Percentiles rank a stretch among this genome's conserved stretches.
These are phyloP conservation scores for Torymus texanus DNA, from an alignment of 2,888 invertebrate species.

Conservation along the genomic window DNA sequence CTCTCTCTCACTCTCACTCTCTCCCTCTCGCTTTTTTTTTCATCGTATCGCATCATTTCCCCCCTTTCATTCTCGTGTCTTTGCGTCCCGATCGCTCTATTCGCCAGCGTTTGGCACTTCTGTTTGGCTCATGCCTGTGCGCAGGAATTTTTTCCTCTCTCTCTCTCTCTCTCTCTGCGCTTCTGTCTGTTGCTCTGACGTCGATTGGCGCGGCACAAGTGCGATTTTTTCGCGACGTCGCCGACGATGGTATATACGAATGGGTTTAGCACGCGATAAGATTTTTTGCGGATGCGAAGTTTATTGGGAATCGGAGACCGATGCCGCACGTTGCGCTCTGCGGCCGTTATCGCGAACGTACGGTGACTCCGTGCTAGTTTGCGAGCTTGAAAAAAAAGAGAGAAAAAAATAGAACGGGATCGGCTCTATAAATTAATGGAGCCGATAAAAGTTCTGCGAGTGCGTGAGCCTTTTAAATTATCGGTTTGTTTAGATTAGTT, in stretches of 20 bases:
- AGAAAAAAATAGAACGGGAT: conserved; percentile 43
- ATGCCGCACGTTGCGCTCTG: conserved; percentile 39
- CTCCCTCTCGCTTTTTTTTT: neutral
- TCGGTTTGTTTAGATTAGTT: conserved; percentile 14
- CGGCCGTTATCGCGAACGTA: conserved; percentile 23
- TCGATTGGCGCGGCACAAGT: conserved; percentile 32
- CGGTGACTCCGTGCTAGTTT: conserved; percentile 18
- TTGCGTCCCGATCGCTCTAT: too few relatives aligned
- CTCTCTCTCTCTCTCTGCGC: neutral
- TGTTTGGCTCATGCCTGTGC: too few relatives aligned
- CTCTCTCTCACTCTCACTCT: neutral
- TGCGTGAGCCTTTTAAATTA: conserved; percentile 39
- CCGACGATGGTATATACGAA: conserved; percentile 43
- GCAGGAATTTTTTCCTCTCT: neutral
- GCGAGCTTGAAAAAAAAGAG: neutral
- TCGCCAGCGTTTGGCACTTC: too few relatives aligned
- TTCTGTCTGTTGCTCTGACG: conserved; percentile 29
- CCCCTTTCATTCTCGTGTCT: neutral
- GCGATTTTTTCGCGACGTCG: conserved; percentile 39
- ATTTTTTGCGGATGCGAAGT: conserved; percentile 53
- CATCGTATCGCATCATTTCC: neutral
- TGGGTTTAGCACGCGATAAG: conserved; percentile 41
- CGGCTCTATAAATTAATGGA: conserved; percentile 45
- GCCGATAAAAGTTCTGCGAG: conserved; percentile 3
- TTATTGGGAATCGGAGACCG: conserved; percentile 53